Conservation (phyloP, 2,113 vertebrate genomes). For the Cyanistes caeruleus region DNA sequence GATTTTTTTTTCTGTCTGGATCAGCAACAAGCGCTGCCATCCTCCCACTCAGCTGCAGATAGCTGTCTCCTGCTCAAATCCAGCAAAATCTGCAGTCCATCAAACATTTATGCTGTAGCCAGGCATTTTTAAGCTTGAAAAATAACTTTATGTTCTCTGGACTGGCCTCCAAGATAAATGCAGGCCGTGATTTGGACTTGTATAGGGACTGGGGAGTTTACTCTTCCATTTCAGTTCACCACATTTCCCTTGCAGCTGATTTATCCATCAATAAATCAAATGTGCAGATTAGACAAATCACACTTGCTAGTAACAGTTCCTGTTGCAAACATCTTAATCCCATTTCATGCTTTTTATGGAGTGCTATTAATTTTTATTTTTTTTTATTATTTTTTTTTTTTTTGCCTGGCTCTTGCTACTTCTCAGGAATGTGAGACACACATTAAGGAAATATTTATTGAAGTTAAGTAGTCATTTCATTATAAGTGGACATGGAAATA, state of each 20-base stretch:
- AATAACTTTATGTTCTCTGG: background rate
- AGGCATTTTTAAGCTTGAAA: background rate
- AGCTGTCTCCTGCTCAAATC: background rate
- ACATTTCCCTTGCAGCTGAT: background rate
- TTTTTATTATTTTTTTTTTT: background rate
- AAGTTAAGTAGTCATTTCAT: background rate
- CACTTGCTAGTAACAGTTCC: background rate
- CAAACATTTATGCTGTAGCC: background rate
- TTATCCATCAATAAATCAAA: conserved; percentile 9
- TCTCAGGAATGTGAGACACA: rapidly evolving
- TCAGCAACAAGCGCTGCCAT: background rate
- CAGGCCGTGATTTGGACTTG: background rate
- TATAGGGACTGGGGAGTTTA: background rate
- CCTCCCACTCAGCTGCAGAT: background rate
- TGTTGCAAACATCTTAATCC: background rate
- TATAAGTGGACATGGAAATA: background rate
- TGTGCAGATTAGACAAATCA: background rate
- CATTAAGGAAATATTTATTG: conserved; percentile 8
- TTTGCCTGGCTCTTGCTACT: background rate
- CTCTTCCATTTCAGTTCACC: background rate
- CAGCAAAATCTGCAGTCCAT: background rate
- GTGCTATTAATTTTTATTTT: background rate
- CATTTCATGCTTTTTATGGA: background rate
- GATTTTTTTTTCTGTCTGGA: background rate
- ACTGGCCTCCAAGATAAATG: background rate